phyloP scores from a whole-genome alignment of 2,888 invertebrate genomes.

The Lasioglossum figueresi region DNA sequence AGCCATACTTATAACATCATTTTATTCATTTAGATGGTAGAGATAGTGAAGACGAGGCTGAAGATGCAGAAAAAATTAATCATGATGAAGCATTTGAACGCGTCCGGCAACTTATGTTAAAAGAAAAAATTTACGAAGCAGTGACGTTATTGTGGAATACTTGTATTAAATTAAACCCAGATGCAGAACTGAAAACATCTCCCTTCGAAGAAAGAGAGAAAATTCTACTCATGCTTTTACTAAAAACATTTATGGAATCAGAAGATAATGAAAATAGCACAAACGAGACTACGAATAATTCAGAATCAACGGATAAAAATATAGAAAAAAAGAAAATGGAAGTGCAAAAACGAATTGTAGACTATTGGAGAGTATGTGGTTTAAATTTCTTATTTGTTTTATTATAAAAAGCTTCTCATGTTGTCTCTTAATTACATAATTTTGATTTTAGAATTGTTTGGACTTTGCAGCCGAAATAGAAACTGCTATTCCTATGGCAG shows the following conservation, averaged over 20 bases:
- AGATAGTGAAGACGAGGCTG: slow-evolving; percentile 51
- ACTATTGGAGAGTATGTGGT: slow-evolving; percentile 88
- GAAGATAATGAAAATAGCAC: slow-evolving; percentile 67
- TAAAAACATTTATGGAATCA: slow-evolving; percentile 80
- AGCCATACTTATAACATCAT: not conserved
- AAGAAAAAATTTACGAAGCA: slow-evolving; percentile 74
- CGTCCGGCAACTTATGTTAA: slow-evolving; percentile 78
- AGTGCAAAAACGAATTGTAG: slow-evolving; percentile 87
- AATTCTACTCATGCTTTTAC: slow-evolving; percentile 73
- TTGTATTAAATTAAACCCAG: slow-evolving; percentile 60
- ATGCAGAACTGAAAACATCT: slow-evolving; percentile 65
- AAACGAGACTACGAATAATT: not conserved
- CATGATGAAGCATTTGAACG: slow-evolving; percentile 76
- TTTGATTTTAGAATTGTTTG: slow-evolving; percentile 83
- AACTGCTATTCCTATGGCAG: slow-evolving; percentile 87
- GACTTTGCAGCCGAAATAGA: slow-evolving; percentile 85
- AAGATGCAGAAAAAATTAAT: slow-evolving; percentile 64
- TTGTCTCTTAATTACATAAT: not conserved
- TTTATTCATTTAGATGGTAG: slow-evolving; percentile 38
- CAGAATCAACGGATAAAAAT: slow-evolving; percentile 74
- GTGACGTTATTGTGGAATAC: slow-evolving; percentile 70
- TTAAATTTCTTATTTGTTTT: not conserved
- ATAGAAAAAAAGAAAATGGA: slow-evolving; percentile 85
- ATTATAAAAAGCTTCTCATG: not conserved
- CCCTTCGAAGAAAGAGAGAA: slow-evolving; percentile 69